phyloP scores from a whole-genome alignment of 1,140 invertebrate genomes.

The Aphaenogaster rudis region DNA sequence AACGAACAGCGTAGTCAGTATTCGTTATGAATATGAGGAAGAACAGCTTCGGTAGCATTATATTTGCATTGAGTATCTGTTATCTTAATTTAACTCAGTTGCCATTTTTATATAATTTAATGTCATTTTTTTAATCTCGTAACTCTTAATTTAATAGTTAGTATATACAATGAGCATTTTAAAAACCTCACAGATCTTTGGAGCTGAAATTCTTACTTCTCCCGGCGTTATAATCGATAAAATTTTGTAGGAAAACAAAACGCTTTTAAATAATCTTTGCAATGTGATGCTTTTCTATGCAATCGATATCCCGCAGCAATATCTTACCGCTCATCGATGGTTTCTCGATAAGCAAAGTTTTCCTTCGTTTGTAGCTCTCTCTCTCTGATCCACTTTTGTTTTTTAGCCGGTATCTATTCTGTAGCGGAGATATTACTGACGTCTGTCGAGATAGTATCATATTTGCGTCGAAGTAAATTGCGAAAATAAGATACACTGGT shows the following conservation, averaged over 20 bases:
- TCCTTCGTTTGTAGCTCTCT: background rate
- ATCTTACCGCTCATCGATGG: constrained; percentile 7
- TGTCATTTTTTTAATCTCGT: background rate
- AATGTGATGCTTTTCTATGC: constrained; percentile 36
- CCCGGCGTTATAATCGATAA: background rate
- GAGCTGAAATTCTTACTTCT: background rate
- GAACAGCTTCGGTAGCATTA: background rate
- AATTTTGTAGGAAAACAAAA: constrained; percentile 27
- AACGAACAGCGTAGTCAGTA: background rate
- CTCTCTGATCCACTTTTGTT: constrained; percentile 4
- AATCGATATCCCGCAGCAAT: constrained; percentile 29
- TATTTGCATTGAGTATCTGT: background rate
- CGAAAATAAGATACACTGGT: constrained; percentile 4
- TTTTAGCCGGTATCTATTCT: constrained; percentile 19
- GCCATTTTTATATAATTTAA: background rate
- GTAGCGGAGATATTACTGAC: constrained; percentile 5
- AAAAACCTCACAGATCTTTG: background rate
- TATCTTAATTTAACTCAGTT: background rate
- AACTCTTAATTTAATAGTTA: background rate
- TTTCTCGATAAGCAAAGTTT: constrained; percentile 41
- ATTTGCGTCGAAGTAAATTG: constrained; percentile 19
- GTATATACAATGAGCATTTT: background rate
- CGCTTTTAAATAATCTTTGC: constrained; percentile 1
- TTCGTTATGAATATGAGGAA: background rate
- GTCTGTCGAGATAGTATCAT: constrained; percentile 10